Conservation (phyloP, 2,113 vertebrate genomes). For the Albula goreensis region DNA sequence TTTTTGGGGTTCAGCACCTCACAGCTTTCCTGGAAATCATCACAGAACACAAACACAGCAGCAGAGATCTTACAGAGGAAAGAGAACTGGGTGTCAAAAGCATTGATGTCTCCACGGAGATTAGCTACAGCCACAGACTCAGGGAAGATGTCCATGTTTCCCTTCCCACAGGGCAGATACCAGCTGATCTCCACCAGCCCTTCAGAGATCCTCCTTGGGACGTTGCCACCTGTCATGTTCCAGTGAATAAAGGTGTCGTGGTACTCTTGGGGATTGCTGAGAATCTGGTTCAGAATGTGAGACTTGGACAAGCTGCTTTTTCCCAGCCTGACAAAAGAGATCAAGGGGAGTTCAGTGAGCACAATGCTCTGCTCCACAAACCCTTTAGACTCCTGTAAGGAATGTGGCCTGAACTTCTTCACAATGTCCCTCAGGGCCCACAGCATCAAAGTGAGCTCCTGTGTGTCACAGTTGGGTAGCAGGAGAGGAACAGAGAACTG, state of each 20-base stretch:
- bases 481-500: constrained; percentile 76
- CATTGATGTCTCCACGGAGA: constrained; percentile 62
- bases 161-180: too few relatives aligned
- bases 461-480: constrained; percentile 61
- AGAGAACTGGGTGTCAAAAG: constrained; percentile 36
- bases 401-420: constrained; percentile 54
- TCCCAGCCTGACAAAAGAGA: constrained; percentile 78
- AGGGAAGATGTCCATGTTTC: too few relatives aligned
- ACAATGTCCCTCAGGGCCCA: constrained; percentile 69
- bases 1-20: constrained; percentile 53
- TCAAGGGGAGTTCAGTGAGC: constrained; percentile 51
- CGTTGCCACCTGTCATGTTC: constrained; percentile 40
- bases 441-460: constrained; percentile 65
- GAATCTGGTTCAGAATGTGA: constrained; percentile 63
- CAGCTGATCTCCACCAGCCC: too few relatives aligned
- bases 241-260: constrained; percentile 58
- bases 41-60: constrained; percentile 66
- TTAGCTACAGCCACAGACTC: constrained; percentile 63
- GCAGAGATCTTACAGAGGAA: too few relatives aligned
- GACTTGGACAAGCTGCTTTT: constrained; percentile 74
- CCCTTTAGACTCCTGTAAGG: constrained; percentile 39
- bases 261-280: constrained; percentile 53
- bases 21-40: constrained; percentile 38
- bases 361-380: constrained; percentile 60
- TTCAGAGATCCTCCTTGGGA: constrained; percentile 58